Evolutionary conservation across 1,140 invertebrate species (phyloP).

Genomic region (Sitobion miscanthi): DNA sequence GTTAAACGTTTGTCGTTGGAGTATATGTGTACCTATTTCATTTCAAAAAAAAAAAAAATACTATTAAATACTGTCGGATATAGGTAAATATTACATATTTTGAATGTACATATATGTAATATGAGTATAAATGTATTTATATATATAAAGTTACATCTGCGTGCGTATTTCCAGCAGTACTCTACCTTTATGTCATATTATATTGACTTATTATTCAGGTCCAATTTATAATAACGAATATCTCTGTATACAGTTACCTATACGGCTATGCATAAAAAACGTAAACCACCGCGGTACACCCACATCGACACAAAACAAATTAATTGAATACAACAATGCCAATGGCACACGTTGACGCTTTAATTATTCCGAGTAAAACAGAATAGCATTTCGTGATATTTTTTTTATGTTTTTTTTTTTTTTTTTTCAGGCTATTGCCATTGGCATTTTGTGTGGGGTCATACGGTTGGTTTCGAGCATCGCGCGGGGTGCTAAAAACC

Average conservation of each 20-base stretch:
- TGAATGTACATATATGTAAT: background rate
- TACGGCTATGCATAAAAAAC: background rate
- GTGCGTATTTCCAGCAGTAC: background rate
- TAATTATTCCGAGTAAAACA: background rate
- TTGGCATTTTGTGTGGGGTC: no score
- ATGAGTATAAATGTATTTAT: no score
- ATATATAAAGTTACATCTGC: background rate
- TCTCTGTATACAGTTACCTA: background rate
- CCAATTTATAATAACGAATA: background rate
- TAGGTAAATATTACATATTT: background rate
- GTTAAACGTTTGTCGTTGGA: no score
- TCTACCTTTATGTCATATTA: background rate
- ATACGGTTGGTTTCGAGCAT: no score
- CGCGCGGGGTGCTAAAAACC: no score
- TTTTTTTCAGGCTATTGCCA: no score
- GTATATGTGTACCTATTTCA: background rate
- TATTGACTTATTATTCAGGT: background rate
- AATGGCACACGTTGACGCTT: background rate
- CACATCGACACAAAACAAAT: background rate
- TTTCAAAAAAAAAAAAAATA: background rate
- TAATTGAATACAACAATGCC: background rate
- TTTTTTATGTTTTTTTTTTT: no score
- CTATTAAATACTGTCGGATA: background rate
- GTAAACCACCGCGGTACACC: no score
- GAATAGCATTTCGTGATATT: background rate